Evolutionary conservation across 92 coral and sea anemone genomes (phyloP).

Genomic region (Micromussa lordhowensis): DNA sequence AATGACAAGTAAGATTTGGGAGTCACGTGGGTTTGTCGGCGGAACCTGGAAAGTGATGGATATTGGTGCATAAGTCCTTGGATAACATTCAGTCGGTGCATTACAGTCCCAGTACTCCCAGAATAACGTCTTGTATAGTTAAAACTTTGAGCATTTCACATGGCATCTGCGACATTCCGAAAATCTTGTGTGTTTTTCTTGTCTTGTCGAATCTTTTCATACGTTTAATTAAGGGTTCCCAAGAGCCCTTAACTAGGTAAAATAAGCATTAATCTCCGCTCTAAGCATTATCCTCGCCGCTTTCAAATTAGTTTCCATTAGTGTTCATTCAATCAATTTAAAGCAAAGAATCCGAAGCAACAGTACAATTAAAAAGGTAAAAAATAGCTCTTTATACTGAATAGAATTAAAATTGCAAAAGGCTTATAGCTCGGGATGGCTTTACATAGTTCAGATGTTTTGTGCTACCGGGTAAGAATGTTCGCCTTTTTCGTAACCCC

Average conservation of each 20-base stretch:
- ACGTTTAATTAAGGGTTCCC: background rate
- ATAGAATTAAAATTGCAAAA: background rate
- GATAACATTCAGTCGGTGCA: background rate
- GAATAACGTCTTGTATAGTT: background rate
- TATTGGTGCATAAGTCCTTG: background rate
- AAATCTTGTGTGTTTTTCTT: too few species aligned
- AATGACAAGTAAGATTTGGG: conserved; percentile 90
- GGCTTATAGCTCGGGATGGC: background rate
- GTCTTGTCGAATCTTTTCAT: background rate
- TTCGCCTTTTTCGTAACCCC: too few species aligned
- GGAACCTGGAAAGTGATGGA: conserved; percentile 60
- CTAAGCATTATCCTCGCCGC: background rate
- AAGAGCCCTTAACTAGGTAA: background rate
- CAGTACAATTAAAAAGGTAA: too few species aligned
- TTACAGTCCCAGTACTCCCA: background rate
- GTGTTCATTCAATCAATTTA: too few species aligned
- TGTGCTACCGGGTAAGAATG: too few species aligned
- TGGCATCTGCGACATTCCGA: background rate
- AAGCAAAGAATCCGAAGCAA: background rate
- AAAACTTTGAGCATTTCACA: background rate
- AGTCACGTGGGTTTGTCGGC: conserved; percentile 89
- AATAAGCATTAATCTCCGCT: background rate
- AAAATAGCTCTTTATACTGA: background rate
- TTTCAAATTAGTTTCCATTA: too few species aligned
- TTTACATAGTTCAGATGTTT: too few species aligned